phyloP scores from a whole-genome alignment of 2,797 vertebrate genomes.

The Nyctalus aviator region DNA sequence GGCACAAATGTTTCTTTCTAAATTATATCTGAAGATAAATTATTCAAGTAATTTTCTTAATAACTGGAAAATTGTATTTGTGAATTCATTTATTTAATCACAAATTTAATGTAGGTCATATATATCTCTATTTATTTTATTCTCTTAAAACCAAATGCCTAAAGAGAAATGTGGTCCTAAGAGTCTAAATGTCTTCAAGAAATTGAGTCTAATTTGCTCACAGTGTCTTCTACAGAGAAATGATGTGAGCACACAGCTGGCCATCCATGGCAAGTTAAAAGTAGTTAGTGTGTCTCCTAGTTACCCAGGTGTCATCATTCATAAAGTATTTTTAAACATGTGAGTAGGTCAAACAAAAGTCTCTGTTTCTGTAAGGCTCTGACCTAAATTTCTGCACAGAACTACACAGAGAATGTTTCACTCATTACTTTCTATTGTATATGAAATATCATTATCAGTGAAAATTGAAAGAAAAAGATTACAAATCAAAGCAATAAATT shows the following conservation, averaged over 20 bases:
- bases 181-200: background rate
- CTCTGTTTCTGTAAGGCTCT: conserved; percentile 16
- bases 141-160: conserved; percentile 57
- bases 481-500: conserved; percentile 10
- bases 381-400: conserved; percentile 42
- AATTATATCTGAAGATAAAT: conserved; percentile 63
- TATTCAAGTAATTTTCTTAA: conserved; percentile 72
- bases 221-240: conserved; percentile 67
- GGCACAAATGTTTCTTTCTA: conserved; percentile 65
- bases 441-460: background rate
- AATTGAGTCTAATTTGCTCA: conserved; percentile 36
- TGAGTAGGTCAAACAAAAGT: background rate
- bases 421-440: conserved; percentile 6
- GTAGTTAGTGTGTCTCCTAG: background rate
- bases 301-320: background rate
- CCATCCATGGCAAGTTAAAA: rapidly evolving
- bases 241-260: background rate
- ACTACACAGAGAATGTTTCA: conserved; percentile 23
- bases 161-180: background rate
- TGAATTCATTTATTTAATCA: conserved; percentile 69
- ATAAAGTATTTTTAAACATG: background rate
- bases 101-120: conserved; percentile 37
- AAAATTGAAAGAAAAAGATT: conserved; percentile 18
- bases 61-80: conserved; percentile 67
- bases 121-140: background rate